These are phyloP conservation scores for Acanthosepion lycidas DNA, from an alignment of 2,888 invertebrate genomes.

Conservation along the genomic window DNA sequence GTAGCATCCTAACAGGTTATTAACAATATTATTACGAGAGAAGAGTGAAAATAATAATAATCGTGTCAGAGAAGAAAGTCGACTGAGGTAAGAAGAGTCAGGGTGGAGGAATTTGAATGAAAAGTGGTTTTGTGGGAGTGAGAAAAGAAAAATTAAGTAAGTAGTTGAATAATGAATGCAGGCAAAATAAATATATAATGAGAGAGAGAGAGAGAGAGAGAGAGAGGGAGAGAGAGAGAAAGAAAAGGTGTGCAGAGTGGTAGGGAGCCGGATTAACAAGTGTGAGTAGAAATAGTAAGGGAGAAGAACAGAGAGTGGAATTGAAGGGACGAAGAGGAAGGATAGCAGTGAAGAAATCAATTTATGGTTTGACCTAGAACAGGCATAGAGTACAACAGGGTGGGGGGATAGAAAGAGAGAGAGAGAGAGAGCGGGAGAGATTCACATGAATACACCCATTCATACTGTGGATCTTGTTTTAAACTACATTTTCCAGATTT, in stretches of 20 bases:
- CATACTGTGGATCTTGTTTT: not conserved
- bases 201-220: conserved; percentile 43
- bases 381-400: conserved; percentile 49
- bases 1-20: no score
- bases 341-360: conserved; percentile 35
- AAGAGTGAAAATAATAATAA: not conserved
- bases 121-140: not conserved
- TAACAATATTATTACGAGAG: no score
- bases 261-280: not conserved
- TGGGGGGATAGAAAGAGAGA: conserved; percentile 42
- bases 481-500: not conserved
- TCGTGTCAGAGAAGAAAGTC: not conserved
- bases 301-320: conserved; percentile 33
- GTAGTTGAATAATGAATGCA: not conserved
- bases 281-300: not conserved
- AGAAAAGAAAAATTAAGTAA: not conserved
- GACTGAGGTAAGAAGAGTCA: not conserved
- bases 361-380: conserved; percentile 47
- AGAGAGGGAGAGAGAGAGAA: conserved; percentile 43
- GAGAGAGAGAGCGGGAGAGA: not conserved
- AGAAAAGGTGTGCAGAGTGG: not conserved
- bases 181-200: conserved; percentile 36
- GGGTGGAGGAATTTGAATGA: not conserved
- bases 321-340: not conserved
- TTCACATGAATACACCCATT: not conserved